Evolutionary conservation across 2,888 invertebrate species (phyloP).

Genomic region (Agrotis segetum): DNA sequence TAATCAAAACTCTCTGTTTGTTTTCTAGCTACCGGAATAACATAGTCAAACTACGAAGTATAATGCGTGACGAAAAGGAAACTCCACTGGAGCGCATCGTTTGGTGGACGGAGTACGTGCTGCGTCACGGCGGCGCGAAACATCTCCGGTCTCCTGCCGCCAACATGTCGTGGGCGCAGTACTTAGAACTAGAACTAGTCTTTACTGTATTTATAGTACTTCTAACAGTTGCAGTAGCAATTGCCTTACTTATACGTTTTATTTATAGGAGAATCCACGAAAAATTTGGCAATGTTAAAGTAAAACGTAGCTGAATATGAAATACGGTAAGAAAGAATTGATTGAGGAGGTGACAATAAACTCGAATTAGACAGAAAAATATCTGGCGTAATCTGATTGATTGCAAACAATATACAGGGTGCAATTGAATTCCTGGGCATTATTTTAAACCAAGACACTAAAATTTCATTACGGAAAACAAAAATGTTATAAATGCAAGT

Average conservation of each 20-base stretch:
- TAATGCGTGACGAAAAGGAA: constrained; percentile 54
- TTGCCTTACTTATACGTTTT: background rate
- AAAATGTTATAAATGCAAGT: too few species aligned
- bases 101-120: constrained; percentile 49
- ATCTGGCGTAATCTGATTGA: too few species aligned
- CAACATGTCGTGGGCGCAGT: constrained; percentile 8
- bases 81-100: constrained; percentile 76
- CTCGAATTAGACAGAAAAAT: too few species aligned
- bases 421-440: too few species aligned
- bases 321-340: too few species aligned
- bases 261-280: constrained; percentile 14
- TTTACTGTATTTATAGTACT: constrained; percentile 34
- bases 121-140: constrained; percentile 3
- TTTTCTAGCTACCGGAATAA: constrained; percentile 54
- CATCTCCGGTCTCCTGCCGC: background rate
- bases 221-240: background rate
- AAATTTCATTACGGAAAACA: too few species aligned
- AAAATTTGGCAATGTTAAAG: constrained; percentile 6
- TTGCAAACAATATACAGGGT: too few species aligned
- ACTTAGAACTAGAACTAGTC: constrained; percentile 60
- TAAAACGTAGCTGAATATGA: constrained; percentile 14
- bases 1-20: too few species aligned
- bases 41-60: constrained; percentile 29
- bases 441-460: too few species aligned
- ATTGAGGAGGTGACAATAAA: too few species aligned